phyloP scores from a whole-genome alignment of 2,888 invertebrate species.

The Lissonota sp. region DNA sequence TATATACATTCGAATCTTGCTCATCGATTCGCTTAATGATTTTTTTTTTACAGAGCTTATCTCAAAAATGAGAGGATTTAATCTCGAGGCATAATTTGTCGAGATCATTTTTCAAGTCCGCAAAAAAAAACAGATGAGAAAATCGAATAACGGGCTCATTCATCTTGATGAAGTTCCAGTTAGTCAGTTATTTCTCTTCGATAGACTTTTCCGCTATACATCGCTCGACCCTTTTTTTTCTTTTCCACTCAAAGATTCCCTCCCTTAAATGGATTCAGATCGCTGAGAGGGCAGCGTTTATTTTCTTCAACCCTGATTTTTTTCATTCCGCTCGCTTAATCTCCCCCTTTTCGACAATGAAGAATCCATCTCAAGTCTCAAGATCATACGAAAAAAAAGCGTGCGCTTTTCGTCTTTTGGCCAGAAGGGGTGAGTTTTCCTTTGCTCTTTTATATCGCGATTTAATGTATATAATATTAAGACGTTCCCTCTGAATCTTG shows the following conservation, averaged over 20 bases:
- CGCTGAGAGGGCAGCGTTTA: slow-evolving; percentile 3
- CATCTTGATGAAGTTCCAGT: slow-evolving; percentile 41
- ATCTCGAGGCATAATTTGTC: not conserved
- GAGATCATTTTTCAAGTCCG: not conserved
- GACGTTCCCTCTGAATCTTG: no score
- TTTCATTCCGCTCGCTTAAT: slow-evolving; percentile 44
- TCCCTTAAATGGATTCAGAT: slow-evolving; percentile 23
- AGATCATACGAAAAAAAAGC: not conserved
- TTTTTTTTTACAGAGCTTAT: not conserved
- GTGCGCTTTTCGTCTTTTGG: no score
- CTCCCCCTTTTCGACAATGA: slow-evolving; percentile 13
- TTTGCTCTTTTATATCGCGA: no score
- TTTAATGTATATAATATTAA: no score
- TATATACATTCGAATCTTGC: no score
- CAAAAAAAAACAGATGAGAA: not conserved
- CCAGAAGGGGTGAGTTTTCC: no score
- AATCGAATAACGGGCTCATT: slow-evolving; percentile 37
- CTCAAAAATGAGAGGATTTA: not conserved
- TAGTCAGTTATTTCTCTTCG: slow-evolving; percentile 40
- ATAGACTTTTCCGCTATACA: slow-evolving; percentile 34
- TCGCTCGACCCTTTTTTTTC: not conserved
- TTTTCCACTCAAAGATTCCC: slow-evolving; percentile 3
- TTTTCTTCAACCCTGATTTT: slow-evolving; percentile 35
- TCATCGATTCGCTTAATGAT: not conserved
- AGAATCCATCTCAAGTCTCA: slow-evolving; percentile 36